Conservation (phyloP, 2,888 invertebrate species). For the Pheosia tremula region DNA sequence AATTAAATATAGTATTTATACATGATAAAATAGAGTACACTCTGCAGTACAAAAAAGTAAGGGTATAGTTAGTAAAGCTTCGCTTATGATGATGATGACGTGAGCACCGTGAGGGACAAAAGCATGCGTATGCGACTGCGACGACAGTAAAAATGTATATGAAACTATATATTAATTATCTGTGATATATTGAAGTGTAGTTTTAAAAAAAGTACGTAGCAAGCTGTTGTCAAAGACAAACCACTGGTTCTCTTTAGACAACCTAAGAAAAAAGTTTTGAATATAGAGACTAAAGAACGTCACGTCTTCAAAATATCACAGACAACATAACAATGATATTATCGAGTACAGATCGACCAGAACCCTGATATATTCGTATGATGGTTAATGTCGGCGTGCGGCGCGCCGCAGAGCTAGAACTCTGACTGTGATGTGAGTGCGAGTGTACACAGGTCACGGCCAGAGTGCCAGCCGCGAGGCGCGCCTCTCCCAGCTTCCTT, state of each 20-base stretch:
- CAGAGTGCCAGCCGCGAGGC: conserved; percentile 88
- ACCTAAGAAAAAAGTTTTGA: no score
- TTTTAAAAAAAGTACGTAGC: neutral
- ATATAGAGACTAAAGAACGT: neutral
- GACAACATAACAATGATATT: neutral
- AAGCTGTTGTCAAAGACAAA: no score
- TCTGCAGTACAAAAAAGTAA: conserved; percentile 3
- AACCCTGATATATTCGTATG: neutral
- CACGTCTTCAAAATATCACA: neutral
- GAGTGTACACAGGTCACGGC: conserved; percentile 90
- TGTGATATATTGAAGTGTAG: neutral
- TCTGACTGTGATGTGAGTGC: conserved; percentile 96
- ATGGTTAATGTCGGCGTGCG: conserved; percentile 5
- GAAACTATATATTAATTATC: neutral
- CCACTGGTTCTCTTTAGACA: no score
- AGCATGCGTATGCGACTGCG: conserved; percentile 43
- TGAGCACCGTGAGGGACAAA: conserved; percentile 28
- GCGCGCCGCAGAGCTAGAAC: conserved; percentile 92
- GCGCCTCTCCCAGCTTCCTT: conserved; percentile 33
- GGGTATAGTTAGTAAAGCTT: conserved; percentile 37
- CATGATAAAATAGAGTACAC: neutral
- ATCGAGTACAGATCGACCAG: neutral
- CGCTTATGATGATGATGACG: conserved; percentile 30
- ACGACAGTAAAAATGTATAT: neutral
- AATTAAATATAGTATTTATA: neutral